Evolutionary conservation across 2,888 invertebrate species (phyloP).

Genomic region (Catocala sponsa): DNA sequence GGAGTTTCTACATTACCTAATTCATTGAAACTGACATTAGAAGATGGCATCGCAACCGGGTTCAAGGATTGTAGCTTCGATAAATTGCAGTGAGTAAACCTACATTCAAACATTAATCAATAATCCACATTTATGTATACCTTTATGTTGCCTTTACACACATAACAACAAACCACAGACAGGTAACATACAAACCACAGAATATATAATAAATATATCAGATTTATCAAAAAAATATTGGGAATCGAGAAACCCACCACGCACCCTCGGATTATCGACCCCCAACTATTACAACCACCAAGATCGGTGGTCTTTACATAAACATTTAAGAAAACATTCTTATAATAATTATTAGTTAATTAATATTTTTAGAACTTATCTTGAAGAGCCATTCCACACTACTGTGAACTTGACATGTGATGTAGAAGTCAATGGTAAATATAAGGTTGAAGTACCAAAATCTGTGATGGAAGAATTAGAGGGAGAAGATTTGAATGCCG

Average conservation of each 20-base stretch:
- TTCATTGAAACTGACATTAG: conserved; percentile 4
- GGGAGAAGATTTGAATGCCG: neutral
- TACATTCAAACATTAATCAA: neutral
- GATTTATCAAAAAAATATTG: too few species aligned
- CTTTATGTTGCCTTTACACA: neutral
- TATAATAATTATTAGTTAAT: too few species aligned
- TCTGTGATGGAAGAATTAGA: conserved; percentile 3
- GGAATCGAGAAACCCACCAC: too few species aligned
- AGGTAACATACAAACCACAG: too few species aligned
- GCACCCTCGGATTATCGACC: too few species aligned
- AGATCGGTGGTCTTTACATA: too few species aligned
- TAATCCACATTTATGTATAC: neutral
- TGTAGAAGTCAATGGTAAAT: neutral
- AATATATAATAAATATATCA: too few species aligned
- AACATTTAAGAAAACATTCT: too few species aligned
- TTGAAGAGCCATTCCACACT: neutral
- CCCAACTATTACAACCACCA: too few species aligned
- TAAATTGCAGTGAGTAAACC: neutral
- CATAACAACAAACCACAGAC: too few species aligned
- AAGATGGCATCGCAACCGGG: neutral
- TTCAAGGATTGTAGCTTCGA: neutral
- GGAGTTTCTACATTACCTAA: conserved; percentile 2
- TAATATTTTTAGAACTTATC: neutral
- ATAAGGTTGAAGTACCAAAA: conserved; percentile 6
- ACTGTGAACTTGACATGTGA: neutral